phyloP scores from a whole-genome alignment of 2,113 vertebrate species.

The Ramphastos sulfuratus region DNA sequence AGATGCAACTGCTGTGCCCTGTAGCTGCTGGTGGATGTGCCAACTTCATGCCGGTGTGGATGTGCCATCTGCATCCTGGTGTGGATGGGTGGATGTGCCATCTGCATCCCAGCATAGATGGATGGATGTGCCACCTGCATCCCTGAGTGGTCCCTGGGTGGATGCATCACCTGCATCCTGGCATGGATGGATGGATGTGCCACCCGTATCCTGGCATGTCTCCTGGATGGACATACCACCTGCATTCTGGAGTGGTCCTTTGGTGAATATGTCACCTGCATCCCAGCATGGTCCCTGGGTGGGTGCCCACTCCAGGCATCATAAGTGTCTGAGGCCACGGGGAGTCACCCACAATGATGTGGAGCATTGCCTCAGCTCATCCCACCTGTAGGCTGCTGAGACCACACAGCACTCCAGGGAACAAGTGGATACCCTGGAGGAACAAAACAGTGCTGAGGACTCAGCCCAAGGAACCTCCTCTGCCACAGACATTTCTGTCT shows the following conservation, averaged over 20 bases:
- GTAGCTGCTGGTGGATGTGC: background rate
- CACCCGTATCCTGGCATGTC: rapidly evolving
- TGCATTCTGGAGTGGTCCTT: background rate
- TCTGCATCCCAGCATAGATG: background rate
- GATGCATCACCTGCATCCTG: background rate
- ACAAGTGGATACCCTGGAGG: rapidly evolving
- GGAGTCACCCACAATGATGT: rapidly evolving
- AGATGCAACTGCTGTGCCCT: rapidly evolving
- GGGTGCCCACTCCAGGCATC: background rate
- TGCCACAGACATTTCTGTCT: no score
- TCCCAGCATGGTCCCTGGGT: rapidly evolving
- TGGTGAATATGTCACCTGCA: background rate
- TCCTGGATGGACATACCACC: background rate
- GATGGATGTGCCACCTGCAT: background rate
- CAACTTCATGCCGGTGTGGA: background rate
- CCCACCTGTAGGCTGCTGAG: background rate
- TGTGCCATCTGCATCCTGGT: background rate
- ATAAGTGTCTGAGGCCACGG: rapidly evolving
- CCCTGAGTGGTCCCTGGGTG: rapidly evolving
- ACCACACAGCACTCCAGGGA: background rate
- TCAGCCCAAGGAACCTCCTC: no score
- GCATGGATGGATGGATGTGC: rapidly evolving
- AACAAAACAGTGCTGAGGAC: rapidly evolving
- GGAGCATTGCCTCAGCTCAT: background rate
- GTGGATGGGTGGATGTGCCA: background rate